phyloP scores from a whole-genome alignment of 2,113 vertebrate species.

The Patagioenas fasciata region DNA sequence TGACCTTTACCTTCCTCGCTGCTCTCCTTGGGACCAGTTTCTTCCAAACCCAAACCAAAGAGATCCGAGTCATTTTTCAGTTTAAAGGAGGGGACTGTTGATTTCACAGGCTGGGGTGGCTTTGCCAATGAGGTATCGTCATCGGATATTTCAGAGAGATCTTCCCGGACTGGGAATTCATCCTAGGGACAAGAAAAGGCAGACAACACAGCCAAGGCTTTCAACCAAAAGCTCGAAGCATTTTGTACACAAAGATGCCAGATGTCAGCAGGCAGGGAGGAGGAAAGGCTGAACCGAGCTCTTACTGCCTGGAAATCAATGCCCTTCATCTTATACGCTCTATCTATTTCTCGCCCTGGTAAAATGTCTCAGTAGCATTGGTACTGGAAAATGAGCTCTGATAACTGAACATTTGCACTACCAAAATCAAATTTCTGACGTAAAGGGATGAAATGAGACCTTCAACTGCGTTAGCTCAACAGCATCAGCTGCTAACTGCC shows the following conservation, averaged over 20 bases:
- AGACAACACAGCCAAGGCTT: background rate
- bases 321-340: background rate
- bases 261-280: background rate
- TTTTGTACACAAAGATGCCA: background rate
- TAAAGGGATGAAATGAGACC: background rate
- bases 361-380: background rate
- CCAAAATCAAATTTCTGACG: background rate
- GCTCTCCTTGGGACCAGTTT: conserved; percentile 79
- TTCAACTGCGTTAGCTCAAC: background rate
- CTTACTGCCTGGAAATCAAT: background rate
- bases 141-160: conserved; percentile 87
- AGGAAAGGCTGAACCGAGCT: background rate
- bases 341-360: background rate
- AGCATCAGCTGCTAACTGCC: background rate
- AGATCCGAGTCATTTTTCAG: conserved; percentile 83
- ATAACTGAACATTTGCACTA: background rate
- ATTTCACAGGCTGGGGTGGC: conserved; percentile 68
- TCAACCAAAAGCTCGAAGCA: background rate
- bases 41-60: conserved; percentile 88
- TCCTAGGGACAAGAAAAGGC: conserved; percentile 69
- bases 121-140: conserved; percentile 76
- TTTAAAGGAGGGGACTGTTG: conserved; percentile 79
- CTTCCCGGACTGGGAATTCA: conserved; percentile 83
- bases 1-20: conserved; percentile 82
- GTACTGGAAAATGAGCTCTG: background rate